Evolutionary conservation across 2,113 vertebrate species (phyloP).

Genomic region (Seriola quinqueradiata): DNA sequence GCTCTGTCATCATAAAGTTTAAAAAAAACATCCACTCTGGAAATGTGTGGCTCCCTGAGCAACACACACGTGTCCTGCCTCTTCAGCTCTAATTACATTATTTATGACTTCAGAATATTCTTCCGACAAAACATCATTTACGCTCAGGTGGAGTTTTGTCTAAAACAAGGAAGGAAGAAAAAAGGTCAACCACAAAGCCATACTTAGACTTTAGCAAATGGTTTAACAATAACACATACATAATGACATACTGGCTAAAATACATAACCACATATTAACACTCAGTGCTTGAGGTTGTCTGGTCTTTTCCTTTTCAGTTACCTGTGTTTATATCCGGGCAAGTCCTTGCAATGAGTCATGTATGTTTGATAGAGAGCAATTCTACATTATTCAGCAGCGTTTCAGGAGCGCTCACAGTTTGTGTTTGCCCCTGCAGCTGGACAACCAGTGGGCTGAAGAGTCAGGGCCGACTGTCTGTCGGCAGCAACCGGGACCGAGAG

Average conservation of each 20-base stretch:
- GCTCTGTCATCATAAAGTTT: slow-evolving; percentile 35
- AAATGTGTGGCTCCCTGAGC: slow-evolving; percentile 23
- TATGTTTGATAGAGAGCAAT: slow-evolving; percentile 44
- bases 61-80: slow-evolving; percentile 12
- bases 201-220: not conserved
- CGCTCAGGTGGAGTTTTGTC: not conserved
- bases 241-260: not conserved
- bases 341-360: slow-evolving; percentile 38
- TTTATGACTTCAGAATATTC: slow-evolving; percentile 35
- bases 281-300: not conserved
- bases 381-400: slow-evolving; percentile 57
- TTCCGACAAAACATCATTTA: not conserved
- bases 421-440: slow-evolving; percentile 87
- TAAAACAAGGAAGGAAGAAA: not conserved
- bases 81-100: slow-evolving; percentile 35
- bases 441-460: slow-evolving; percentile 99
- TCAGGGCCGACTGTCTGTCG: slow-evolving; percentile 96
- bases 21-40: slow-evolving; percentile 2
- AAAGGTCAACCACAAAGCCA: not conserved
- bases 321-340: slow-evolving; percentile 31
- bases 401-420: slow-evolving; percentile 28
- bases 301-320: slow-evolving; percentile 3
- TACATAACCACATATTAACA: not conserved
- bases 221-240: not conserved
- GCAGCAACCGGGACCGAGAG: slow-evolving; percentile 96